These are phyloP conservation scores for Lichenostomus cassidix DNA, from an alignment of 2,113 vertebrate genomes.

Conservation along the genomic window DNA sequence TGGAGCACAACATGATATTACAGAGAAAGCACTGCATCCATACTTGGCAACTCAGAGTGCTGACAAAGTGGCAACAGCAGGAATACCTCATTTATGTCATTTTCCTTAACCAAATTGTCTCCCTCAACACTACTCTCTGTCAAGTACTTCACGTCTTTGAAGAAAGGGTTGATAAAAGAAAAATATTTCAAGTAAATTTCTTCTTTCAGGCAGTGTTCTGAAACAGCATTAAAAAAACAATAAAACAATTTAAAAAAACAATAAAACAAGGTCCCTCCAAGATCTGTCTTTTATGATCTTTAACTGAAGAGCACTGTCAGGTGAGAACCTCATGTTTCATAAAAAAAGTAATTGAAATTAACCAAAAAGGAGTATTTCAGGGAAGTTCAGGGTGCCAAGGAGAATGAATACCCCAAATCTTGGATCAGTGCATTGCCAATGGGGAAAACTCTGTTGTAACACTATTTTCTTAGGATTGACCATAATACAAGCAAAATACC, in stretches of 20 bases:
- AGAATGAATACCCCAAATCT: neutral
- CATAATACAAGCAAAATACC: fast-evolving
- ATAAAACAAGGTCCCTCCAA: neutral
- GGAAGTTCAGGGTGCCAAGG: neutral
- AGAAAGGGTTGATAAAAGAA: neutral
- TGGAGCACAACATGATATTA: neutral
- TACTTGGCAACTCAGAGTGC: neutral
- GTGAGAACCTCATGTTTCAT: neutral
- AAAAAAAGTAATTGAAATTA: neutral
- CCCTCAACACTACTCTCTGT: neutral
- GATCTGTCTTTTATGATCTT: neutral
- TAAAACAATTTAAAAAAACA: neutral
- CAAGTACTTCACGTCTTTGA: neutral
- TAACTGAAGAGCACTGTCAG: neutral
- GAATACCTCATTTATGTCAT: slow-evolving; percentile 6
- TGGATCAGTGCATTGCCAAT: neutral
- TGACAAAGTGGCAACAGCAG: slow-evolving; percentile 5
- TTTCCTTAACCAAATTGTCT: slow-evolving; percentile 18
- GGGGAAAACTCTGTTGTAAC: neutral
- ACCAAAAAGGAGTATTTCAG: neutral
- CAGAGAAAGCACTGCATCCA: neutral
- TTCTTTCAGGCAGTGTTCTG: neutral
- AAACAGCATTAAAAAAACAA: neutral
- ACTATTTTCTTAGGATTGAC: neutral
- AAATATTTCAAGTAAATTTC: neutral